These are phyloP conservation scores for Isichthys henryi DNA, from an alignment of 2,113 vertebrate genomes.

Conservation along the genomic window DNA sequence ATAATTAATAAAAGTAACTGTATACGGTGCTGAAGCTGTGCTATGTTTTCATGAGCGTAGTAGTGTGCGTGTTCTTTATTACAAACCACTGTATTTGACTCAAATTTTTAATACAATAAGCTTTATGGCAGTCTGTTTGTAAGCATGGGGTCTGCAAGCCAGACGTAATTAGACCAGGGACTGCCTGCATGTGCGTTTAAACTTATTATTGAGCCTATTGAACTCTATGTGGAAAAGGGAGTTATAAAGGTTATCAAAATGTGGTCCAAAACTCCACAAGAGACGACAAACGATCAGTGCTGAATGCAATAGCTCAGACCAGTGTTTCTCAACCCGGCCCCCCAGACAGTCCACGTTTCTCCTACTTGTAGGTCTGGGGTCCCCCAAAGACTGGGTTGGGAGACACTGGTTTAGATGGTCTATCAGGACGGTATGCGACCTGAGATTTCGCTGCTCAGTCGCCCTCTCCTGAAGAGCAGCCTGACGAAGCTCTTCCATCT, in stretches of 20 bases:
- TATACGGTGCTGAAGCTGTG: neutral
- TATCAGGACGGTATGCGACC: constrained; percentile 47
- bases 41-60: neutral
- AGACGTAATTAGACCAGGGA: neutral
- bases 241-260: neutral
- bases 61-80: neutral
- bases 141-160: neutral
- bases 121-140: neutral
- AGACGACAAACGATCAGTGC: neutral
- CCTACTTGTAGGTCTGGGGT: neutral
- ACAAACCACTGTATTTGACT: neutral
- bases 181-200: neutral
- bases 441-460: constrained; percentile 54
- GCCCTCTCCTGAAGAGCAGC: constrained; percentile 42
- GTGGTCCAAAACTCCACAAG: neutral
- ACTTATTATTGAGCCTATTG: too few relatives aligned
- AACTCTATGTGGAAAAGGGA: neutral
- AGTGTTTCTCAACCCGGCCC: neutral
- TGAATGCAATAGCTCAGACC: neutral
- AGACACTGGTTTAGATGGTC: neutral
- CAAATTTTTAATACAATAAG: neutral
- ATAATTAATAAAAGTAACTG: neutral
- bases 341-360: neutral
- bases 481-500: constrained; percentile 51
- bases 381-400: neutral